These are phyloP conservation scores for Perca fluviatilis DNA, from an alignment of 2,113 vertebrate species.

Conservation along the genomic window DNA sequence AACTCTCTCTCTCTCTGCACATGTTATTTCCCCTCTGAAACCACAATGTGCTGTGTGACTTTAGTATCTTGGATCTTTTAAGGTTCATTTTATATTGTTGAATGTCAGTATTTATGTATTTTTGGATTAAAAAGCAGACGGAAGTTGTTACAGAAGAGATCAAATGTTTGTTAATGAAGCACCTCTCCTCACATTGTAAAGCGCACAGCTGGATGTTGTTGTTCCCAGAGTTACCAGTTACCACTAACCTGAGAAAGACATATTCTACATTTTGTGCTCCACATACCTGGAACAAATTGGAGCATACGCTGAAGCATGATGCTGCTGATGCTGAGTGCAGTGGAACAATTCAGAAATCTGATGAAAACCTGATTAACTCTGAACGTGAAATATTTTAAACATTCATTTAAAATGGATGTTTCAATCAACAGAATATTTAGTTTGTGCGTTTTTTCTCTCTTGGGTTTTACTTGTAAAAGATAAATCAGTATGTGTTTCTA, in stretches of 20 bases:
- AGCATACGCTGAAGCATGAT: constrained; percentile 12
- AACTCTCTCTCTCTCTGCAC: neutral
- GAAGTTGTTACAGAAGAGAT: neutral
- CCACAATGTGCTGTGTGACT: neutral
- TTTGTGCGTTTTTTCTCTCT: neutral
- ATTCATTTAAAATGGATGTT: constrained; percentile 18
- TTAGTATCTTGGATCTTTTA: neutral
- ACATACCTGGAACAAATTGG: constrained; percentile 67
- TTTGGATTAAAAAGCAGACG: neutral
- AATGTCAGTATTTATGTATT: neutral
- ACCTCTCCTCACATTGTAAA: neutral
- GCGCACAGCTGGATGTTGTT: constrained; percentile 6
- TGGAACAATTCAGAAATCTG: constrained; percentile 18
- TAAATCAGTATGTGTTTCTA: neutral
- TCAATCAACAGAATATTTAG: neutral
- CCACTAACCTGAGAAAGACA: constrained; percentile 55
- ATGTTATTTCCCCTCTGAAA: neutral
- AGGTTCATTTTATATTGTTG: neutral
- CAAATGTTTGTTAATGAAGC: neutral
- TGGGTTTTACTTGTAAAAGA: neutral
- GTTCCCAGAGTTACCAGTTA: constrained; percentile 21
- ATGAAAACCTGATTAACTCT: constrained; percentile 34
- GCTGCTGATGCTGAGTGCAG: constrained; percentile 5
- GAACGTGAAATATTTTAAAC: constrained; percentile 24
- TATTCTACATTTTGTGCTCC: constrained; percentile 67